Evolutionary conservation across 2,797 vertebrate species (phyloP).

Genomic region (Meda fulgida): DNA sequence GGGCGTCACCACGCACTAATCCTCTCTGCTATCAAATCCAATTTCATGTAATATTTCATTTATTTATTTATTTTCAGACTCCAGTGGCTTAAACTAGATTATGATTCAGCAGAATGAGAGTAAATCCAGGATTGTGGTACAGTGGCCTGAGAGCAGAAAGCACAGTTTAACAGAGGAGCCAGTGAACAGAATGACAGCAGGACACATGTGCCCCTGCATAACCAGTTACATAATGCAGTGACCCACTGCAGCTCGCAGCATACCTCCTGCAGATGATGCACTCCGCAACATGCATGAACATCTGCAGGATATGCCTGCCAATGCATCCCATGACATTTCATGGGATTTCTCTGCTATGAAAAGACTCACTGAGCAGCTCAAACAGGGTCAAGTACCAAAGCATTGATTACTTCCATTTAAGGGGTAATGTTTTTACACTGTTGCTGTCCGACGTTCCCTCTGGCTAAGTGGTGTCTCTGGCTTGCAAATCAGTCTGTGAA

Average conservation of each 20-base stretch:
- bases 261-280: slow-evolving; percentile 24
- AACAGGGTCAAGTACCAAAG: not conserved
- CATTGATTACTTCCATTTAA: not conserved
- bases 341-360: not conserved
- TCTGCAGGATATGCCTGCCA: not conserved
- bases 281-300: not conserved
- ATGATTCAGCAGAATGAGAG: slow-evolving; percentile 27
- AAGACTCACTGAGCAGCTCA: not conserved
- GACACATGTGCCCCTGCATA: slow-evolving; percentile 24
- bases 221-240: slow-evolving; percentile 36
- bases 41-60: slow-evolving; percentile 22
- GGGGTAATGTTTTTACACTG: not conserved
- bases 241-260: not conserved
- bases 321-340: not conserved
- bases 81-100: slow-evolving; percentile 46
- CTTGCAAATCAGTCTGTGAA: slow-evolving; percentile 14
- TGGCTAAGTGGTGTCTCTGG: slow-evolving; percentile 20
- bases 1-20: not conserved
- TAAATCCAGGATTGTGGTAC: slow-evolving; percentile 13
- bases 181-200: not conserved
- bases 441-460: not conserved
- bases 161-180: slow-evolving; percentile 22
- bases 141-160: slow-evolving; percentile 24
- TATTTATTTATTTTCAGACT: slow-evolving; percentile 16
- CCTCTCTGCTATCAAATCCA: slow-evolving; percentile 16